phyloP scores from a whole-genome alignment of 2,113 vertebrate genomes.

The Grallaria varia region DNA sequence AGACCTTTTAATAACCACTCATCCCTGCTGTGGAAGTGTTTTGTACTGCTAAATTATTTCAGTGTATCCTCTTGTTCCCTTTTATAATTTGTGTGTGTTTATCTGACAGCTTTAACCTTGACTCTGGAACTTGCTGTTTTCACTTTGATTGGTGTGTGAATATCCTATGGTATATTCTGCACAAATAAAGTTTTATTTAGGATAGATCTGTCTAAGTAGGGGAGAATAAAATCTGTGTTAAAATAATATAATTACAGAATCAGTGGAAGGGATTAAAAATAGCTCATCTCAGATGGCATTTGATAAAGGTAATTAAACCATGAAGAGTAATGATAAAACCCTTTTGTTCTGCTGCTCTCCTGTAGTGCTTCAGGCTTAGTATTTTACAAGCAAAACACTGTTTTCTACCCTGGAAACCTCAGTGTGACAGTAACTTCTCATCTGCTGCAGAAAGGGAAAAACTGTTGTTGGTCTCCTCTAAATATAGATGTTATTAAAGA shows the following conservation, averaged over 20 bases:
- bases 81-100: neutral
- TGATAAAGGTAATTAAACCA: slow-evolving; percentile 72
- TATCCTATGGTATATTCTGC: neutral
- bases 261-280: slow-evolving; percentile 70
- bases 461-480: neutral
- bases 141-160: neutral
- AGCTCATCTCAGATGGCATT: slow-evolving; percentile 68
- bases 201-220: slow-evolving; percentile 27
- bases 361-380: slow-evolving; percentile 44
- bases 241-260: slow-evolving; percentile 67
- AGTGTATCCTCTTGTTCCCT: neutral
- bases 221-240: slow-evolving; percentile 64
- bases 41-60: neutral
- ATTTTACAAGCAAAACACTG: slow-evolving; percentile 6
- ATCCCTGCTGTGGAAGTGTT: neutral
- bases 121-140: slow-evolving; percentile 13
- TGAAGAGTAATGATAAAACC: slow-evolving; percentile 69
- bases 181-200: slow-evolving; percentile 34
- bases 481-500: neutral
- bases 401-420: slow-evolving; percentile 7
- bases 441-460: neutral
- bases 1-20: neutral
- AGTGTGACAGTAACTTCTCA: neutral
- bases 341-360: slow-evolving; percentile 44
- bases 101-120: neutral